Base-by-base conservation (phyloP, 2,888 invertebrate species). In the Drosophila algonquin region DNA sequence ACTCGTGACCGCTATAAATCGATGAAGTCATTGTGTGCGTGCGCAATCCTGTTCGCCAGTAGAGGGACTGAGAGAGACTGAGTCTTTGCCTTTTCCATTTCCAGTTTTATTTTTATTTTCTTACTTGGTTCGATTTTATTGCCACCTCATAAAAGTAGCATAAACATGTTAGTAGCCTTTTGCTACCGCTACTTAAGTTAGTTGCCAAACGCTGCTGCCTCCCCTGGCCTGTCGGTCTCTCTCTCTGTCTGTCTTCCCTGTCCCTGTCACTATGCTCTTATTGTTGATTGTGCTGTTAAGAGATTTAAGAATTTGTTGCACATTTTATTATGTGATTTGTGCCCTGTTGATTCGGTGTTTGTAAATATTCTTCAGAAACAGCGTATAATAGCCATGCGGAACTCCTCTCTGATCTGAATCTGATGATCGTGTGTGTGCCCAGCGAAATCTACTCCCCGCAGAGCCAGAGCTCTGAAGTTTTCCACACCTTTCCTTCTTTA, bases 141-240 rank as follows among this genome's bases (percentile, higher is more conserved):
- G 83, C 83, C 83, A 59, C 65, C 87, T 83, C 85, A 85, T 85
- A 85, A 85, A 85, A 85, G 87, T 85, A 83, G 85, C 87, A 85
- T 85, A 87, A 85, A 85, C 80, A 85, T 87, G 85, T 87, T 85
- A 85, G 87, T 86, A 87, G 86, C 86, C 85, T 81, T 81, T 83
- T 85, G 85, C 87, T 87, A 85, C 85, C 78, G 85, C 85, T 85
- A 83, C 86, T 85, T 85, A 85, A 85, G 87, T 85, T 85, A 83
- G 79, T 82, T 82, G 51, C 53, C 64, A 64, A 69, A 54, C 61
- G 51, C 12, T 18, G 47, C 57, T 46, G 51, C 44, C 44, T 48
- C 64, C 46, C 53, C n/a, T 62, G n/a, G 46, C 16, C 40, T 45
- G 50, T 50, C 44, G 10, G 16, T 45, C n/a, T 14, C 21, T 14